These are phyloP conservation scores for Chrysopilus asiliformis DNA, from an alignment of 2,888 invertebrate species.

Conservation along the genomic window DNA sequence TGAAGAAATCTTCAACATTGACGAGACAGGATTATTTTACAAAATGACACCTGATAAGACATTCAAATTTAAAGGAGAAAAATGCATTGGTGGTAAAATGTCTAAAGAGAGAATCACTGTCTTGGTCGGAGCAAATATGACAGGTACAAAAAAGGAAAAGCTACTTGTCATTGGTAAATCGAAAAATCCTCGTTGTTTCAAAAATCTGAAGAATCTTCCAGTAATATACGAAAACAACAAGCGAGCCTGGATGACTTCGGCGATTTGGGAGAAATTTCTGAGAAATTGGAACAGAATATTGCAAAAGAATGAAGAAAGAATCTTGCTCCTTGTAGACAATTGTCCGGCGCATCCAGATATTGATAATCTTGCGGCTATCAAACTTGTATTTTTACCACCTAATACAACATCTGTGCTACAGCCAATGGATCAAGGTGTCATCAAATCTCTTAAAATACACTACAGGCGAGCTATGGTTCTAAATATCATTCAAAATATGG, in stretches of 20 bases:
- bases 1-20: slow-evolving; percentile 8
- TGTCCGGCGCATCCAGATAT: slow-evolving; percentile 4
- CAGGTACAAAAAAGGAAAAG: slow-evolving; percentile 18
- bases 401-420: no score
- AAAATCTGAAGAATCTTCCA: slow-evolving; percentile 6
- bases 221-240: slow-evolving; percentile 5
- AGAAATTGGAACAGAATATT: slow-evolving; percentile 3
- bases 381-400: no score
- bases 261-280: slow-evolving; percentile 4
- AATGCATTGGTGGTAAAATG: no score
- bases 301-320: slow-evolving; percentile 1
- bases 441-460: no score
- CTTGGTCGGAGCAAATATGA: slow-evolving; percentile 19
- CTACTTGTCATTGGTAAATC: slow-evolving; percentile 19
- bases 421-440: no score
- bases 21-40: slow-evolving; percentile 8
- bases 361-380: no score
- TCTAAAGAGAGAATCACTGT: slow-evolving; percentile 18
- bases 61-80: slow-evolving; percentile 13
- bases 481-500: no score
- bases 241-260: slow-evolving; percentile 9
- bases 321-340: slow-evolving; percentile 4
- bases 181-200: slow-evolving; percentile 19
- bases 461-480: no score
- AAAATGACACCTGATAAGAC: slow-evolving; percentile 5